Evolutionary conservation across 2,888 invertebrate genomes (phyloP).

Genomic region (Thecocarcelia acutangulata): DNA sequence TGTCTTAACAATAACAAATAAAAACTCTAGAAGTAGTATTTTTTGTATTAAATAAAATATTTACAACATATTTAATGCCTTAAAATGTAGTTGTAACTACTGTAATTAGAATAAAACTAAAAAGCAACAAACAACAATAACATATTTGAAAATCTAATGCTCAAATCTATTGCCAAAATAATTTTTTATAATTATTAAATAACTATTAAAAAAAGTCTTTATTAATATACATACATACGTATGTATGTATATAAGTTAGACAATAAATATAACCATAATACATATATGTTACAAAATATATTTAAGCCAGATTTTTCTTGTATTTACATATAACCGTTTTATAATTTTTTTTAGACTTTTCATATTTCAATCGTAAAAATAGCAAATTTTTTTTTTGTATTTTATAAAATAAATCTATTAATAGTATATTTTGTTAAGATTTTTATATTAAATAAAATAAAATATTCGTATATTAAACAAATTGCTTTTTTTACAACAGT

Average conservation of each 20-base stretch:
- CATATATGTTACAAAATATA: slow-evolving; percentile 7
- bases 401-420: slow-evolving; percentile 2
- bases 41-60: slow-evolving; percentile 8
- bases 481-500: no score
- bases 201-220: neutral
- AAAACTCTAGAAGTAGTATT: neutral
- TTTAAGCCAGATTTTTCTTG: slow-evolving; percentile 5
- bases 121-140: slow-evolving; percentile 15
- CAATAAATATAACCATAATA: slow-evolving; percentile 48
- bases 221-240: slow-evolving; percentile 8
- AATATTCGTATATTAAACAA: neutral
- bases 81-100: slow-evolving; percentile 49
- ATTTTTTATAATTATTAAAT: neutral
- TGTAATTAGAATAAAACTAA: slow-evolving; percentile 7
- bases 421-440: slow-evolving; percentile 13
- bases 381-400: slow-evolving; percentile 44
- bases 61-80: slow-evolving; percentile 47
- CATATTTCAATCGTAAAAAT: neutral
- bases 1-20: slow-evolving; percentile 52
- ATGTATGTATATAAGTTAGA: no score
- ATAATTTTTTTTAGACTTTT: slow-evolving; percentile 29
- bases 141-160: slow-evolving; percentile 57
- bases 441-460: slow-evolving; percentile 34
- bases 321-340: slow-evolving; percentile 12
- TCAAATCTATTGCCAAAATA: slow-evolving; percentile 66